These are phyloP conservation scores for Tragelaphus scriptus DNA, from an alignment of 2,113 vertebrate genomes.

Conservation along the genomic window DNA sequence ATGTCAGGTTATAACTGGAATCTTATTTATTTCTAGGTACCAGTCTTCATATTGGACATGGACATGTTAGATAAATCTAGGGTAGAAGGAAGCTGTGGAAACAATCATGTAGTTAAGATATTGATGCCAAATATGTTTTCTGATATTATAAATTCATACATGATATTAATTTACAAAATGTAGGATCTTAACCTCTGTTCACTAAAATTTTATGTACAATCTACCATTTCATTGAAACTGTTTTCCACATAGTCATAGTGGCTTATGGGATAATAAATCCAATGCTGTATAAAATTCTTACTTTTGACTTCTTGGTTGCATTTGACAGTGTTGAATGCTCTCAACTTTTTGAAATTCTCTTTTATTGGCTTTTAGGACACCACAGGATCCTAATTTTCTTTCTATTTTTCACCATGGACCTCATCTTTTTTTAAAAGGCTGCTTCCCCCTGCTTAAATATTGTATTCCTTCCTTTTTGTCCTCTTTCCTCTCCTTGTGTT, in stretches of 20 bases:
- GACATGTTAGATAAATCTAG: background rate
- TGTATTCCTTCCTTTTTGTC: background rate
- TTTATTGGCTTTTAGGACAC: background rate
- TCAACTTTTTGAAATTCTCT: background rate
- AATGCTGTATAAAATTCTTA: background rate
- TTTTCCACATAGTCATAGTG: background rate
- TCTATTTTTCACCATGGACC: background rate
- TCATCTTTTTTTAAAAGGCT: background rate
- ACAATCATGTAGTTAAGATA: background rate
- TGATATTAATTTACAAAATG: background rate
- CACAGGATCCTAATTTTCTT: background rate
- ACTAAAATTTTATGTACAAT: background rate
- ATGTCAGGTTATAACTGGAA: background rate
- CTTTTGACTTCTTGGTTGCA: background rate
- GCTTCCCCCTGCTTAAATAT: background rate
- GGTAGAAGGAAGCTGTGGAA: background rate
- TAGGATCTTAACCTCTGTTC: background rate
- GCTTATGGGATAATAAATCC: background rate
- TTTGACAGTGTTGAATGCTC: background rate
- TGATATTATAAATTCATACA: background rate
- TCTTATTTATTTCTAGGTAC: background rate
- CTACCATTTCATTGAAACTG: background rate
- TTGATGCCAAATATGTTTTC: background rate
- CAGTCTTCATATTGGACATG: background rate
- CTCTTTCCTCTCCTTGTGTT: background rate